Conservation (phyloP, 2,888 invertebrate species). For the Eurois occulta region DNA sequence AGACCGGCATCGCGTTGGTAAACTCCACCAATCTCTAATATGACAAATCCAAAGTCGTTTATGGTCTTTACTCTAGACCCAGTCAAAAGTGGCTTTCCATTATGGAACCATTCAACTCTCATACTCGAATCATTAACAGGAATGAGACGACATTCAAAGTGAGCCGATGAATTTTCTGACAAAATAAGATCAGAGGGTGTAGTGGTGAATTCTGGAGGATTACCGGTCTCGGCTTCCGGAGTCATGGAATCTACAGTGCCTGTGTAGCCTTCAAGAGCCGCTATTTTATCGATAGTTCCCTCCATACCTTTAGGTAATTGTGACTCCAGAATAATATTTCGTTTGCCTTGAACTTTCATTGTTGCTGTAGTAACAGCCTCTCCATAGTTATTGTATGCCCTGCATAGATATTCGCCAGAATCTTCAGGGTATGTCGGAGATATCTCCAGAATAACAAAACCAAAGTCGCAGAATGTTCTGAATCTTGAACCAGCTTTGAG, state of each 20-base stretch:
- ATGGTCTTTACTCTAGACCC: conserved; percentile 98
- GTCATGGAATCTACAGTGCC: conserved; percentile 92
- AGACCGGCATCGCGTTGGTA: conserved; percentile 98
- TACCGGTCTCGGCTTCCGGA: conserved; percentile 95
- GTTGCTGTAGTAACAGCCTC: conserved; percentile 97
- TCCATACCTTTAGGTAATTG: conserved; percentile 98
- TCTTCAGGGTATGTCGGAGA: conserved; percentile 99
- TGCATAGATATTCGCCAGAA: conserved; percentile 97
- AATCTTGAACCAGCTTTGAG: conserved; percentile 97
- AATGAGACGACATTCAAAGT: conserved; percentile 97
- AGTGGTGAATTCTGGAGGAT: conserved; percentile 97
- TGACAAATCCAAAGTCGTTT: conserved; percentile 99
- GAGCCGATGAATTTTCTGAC: conserved; percentile 96
- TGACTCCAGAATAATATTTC: conserved; percentile 97
- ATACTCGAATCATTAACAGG: conserved; percentile 98
- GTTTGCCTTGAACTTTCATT: conserved; percentile 97
- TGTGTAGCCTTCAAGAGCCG: conserved; percentile 96
- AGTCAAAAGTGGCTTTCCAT: conserved; percentile 97
- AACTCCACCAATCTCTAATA: conserved; percentile 98
- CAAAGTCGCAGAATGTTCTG: conserved; percentile 99
- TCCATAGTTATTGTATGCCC: conserved; percentile 96
- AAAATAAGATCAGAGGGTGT: conserved; percentile 96
- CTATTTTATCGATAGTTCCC: conserved; percentile 97
- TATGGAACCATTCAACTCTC: conserved; percentile 99
- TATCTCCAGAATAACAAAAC: conserved; percentile 99